phyloP scores from a whole-genome alignment of 2,888 invertebrate species.

The Ethmia dodecea region DNA sequence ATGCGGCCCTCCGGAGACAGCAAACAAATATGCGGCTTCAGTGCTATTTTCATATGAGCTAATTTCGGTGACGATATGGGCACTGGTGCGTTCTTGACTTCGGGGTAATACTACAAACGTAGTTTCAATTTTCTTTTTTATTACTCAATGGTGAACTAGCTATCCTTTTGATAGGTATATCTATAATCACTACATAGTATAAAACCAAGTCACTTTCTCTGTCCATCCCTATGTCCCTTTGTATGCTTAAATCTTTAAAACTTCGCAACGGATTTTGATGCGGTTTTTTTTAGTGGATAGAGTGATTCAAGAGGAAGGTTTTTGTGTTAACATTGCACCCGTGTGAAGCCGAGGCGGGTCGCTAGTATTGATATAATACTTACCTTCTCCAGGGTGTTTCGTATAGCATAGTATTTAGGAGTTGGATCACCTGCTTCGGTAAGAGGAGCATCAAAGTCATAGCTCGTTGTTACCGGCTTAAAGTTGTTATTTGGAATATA shows the following conservation, averaged over 20 bases:
- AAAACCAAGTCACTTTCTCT: no score
- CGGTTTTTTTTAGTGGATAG: no score
- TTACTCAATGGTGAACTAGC: no score
- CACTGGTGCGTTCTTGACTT: slow-evolving; percentile 44
- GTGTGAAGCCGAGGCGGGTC: no score
- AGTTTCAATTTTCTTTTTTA: no score
- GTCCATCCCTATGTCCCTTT: no score
- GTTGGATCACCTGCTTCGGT: slow-evolving; percentile 93
- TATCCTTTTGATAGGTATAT: background rate
- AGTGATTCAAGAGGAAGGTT: no score
- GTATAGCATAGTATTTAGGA: slow-evolving; percentile 85
- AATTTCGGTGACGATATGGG: slow-evolving; percentile 80
- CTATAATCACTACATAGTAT: no score
- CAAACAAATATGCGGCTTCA: slow-evolving; percentile 69
- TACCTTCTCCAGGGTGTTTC: slow-evolving; percentile 61
- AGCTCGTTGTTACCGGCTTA: slow-evolving; percentile 89
- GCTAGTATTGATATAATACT: background rate
- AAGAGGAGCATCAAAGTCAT: slow-evolving; percentile 95
- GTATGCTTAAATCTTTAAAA: no score
- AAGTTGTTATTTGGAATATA: no score
- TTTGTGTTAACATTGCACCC: no score
- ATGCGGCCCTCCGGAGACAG: slow-evolving; percentile 52
- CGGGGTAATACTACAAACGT: slow-evolving; percentile 64
- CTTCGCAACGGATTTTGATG: no score
- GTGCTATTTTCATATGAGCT: slow-evolving; percentile 78